Evolutionary conservation across 2,797 vertebrate genomes (phyloP), one percentile per base, ranked within the genome.

Genomic region (Galago senegalensis): DNA sequence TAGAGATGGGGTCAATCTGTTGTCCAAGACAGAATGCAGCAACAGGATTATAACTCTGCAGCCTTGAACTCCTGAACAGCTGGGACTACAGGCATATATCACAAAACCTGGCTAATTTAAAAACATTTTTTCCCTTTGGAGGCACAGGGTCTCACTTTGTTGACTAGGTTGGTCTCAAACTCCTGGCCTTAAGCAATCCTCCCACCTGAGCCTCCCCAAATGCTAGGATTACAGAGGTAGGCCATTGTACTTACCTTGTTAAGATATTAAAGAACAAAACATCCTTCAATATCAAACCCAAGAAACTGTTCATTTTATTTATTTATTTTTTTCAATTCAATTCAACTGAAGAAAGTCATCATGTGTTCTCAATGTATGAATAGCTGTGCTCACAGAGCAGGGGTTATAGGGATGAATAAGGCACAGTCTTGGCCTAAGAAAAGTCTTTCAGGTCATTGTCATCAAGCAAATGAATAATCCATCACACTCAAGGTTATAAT

Each of bases 201-300:
- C 31, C 65, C n/a, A 17, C 31, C 65, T 67, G 31, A 8, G 31
- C 16, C 63, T 67, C 63, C 31, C 31, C 3, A 67, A 67, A 31
- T n/a, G 31, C 16, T n/a, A 3, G 31, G 27, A n/a, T 67, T n/a
- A 67, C 1, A n/a, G 31, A 31, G 65, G 65, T n/a, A 17, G 17
- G 65, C 65, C 65, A 67, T 67, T 3, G 17, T 18, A 31, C 7
- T 67, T 17, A 67, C 31, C 49, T 34, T 34, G n/a, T 75, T 76
- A 89, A 89, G 25, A 95, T 53, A 83, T 93, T 95, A 43, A 79
- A 95, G 37, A 61, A 16, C 1, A 34, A 90, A 76, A 49, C 5
- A 61, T 1, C 2, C 18, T 80, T 94, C 58, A 79, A 13, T 49
- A 3, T 63, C 88, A 96, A 93, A 60, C 12, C 72, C 63, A 61